These are phyloP conservation scores for Salminus brasiliensis DNA, from an alignment of 2,113 vertebrate genomes.

Conservation along the genomic window DNA sequence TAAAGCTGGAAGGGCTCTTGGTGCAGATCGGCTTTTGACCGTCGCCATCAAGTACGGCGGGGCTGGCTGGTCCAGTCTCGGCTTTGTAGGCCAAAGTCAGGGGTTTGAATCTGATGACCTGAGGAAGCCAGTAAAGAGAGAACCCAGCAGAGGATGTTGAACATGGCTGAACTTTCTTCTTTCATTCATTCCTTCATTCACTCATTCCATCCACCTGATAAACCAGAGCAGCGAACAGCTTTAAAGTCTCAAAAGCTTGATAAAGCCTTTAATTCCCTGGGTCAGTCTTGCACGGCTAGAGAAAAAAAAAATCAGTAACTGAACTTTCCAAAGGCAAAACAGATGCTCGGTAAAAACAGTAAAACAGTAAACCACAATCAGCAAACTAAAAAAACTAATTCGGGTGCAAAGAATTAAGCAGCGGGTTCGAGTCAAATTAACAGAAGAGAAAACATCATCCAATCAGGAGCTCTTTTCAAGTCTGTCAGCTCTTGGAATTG, in stretches of 20 bases:
- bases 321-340: neutral
- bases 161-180: no score
- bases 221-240: neutral
- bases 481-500: neutral
- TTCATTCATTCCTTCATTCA: neutral
- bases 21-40: no score
- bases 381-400: constrained; percentile 7
- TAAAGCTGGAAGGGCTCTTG: no score
- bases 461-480: neutral
- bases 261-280: constrained; percentile 2
- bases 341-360: neutral
- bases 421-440: neutral
- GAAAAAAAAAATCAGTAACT: neutral
- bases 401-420: neutral
- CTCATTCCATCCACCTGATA: neutral
- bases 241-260: neutral
- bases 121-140: no score
- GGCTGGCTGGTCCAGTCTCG: no score
- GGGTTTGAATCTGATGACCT: no score
- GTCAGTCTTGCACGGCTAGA: neutral
- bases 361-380: neutral
- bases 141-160: no score
- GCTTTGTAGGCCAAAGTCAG: no score
- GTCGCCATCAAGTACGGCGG: no score
- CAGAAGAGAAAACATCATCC: neutral